Conservation (phyloP, 2,797 vertebrate species). For the Tamandua tetradactyla region DNA sequence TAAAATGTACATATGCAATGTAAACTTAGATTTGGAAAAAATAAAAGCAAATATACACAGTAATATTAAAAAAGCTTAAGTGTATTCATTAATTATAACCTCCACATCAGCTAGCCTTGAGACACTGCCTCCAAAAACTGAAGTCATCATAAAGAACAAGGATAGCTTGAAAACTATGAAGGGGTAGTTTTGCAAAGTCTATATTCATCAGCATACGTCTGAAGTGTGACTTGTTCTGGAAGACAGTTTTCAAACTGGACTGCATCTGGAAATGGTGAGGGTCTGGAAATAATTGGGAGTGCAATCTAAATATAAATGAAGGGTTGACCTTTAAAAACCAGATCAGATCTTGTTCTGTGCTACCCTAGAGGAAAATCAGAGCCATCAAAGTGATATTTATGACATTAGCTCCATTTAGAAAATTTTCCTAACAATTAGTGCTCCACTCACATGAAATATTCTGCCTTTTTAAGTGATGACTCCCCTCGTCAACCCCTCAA, state of each 20-base stretch:
- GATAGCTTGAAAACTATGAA: background rate
- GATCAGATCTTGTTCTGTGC: background rate
- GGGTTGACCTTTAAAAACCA: background rate
- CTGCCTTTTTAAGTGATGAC: background rate
- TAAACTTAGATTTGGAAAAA: background rate
- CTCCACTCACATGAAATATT: background rate
- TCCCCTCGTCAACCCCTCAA: background rate
- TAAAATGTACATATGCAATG: background rate
- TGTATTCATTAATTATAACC: background rate
- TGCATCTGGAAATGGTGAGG: background rate
- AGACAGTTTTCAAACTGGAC: background rate
- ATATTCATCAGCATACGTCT: background rate
- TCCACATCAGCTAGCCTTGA: background rate
- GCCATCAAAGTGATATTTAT: background rate
- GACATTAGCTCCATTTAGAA: background rate
- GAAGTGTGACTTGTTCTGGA: background rate
- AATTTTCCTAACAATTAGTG: background rate
- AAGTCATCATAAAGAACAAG: background rate
- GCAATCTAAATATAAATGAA: background rate
- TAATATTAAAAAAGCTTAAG: background rate
- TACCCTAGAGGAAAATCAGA: background rate
- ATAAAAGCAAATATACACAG: background rate
- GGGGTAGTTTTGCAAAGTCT: background rate
- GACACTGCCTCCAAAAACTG: background rate
- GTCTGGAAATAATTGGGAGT: too few species aligned